Evolutionary conservation across 2,797 vertebrate species (phyloP), one percentile per base, ranked within the genome.

Genomic region (Pangasius djambal): DNA sequence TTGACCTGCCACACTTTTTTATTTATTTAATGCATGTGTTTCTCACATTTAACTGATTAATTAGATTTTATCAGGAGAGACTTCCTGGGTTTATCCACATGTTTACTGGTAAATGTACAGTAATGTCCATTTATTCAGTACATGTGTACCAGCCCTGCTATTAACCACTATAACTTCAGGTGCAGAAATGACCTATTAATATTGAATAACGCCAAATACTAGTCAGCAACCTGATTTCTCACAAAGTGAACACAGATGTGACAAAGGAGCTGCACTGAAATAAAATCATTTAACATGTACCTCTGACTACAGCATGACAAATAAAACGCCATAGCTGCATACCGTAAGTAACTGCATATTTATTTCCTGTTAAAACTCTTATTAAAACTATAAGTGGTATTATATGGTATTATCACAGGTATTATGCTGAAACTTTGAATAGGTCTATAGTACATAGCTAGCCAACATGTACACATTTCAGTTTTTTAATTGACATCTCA

Each of bases 11-110:
- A 88, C 86, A 89, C 78, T 79, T 78, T 74, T 67, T 84, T 67
- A n/a, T 85, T 79, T 28, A 50, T 37, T 65, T 81, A 91, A 81
- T 87, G 86, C 22, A 90, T 90, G 90, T 55, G 37, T 78, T 59
- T 84, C 6, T 77, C 59, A 75, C 69, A 59, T 40, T 77, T 84
- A 48, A 48, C 18, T 6, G 20, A 59, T 85, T 85, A 16, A 18
- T 85, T 22, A 22, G 28, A 34, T 69, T 50, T 83, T 22, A 72
- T 86, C 2, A 55, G 31, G 28, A 37, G 0, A 28, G 20, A 34
- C 25, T 25, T 87, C 25, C 65, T 87, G 40, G 89, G 92, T 88
- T 90, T 91, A 9, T 1, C 40, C 48, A 52, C 63, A 34, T 69
- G 37, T 52, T 55, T 69, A 34, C 28, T 69, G 63, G 61, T 67